A percentile compares a stretch with the other conserved stretches of the same genome.
These are phyloP conservation scores for Australoheros scitulus DNA, from an alignment of 2,113 vertebrate species.

Conservation along the genomic window DNA sequence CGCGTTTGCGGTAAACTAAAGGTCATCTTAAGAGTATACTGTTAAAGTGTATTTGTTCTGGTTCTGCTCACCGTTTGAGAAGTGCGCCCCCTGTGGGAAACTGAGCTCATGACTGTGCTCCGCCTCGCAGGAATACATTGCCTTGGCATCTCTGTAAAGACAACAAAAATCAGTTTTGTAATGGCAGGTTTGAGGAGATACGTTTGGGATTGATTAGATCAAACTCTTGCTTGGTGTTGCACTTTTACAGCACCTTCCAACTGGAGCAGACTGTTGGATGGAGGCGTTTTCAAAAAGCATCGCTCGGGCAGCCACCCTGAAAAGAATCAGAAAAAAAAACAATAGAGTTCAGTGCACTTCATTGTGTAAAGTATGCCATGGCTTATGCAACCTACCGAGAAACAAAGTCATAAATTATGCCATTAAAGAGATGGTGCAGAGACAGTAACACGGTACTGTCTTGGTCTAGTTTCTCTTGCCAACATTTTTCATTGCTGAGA, in stretches of 20 bases:
- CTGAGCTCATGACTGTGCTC: slow-evolving; percentile 97
- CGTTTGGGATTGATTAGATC: not conserved
- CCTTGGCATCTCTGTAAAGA: slow-evolving; percentile 90
- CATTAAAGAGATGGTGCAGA: not conserved
- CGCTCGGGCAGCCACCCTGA: slow-evolving; percentile 89
- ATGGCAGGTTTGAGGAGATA: not conserved
- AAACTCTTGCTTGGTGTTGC: not conserved
- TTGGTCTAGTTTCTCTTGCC: slow-evolving; percentile 1
- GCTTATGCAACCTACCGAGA: not conserved
- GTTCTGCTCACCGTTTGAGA: slow-evolving; percentile 88
- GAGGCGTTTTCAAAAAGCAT: slow-evolving; percentile 88
- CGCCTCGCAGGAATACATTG: slow-evolving; percentile 96
- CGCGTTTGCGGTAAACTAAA: not conserved
- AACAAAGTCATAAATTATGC: not conserved
- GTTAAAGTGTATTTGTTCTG: not conserved
- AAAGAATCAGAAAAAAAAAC: slow-evolving; percentile 39
- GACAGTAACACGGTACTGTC: not conserved
- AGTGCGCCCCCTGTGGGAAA: slow-evolving; percentile 95
- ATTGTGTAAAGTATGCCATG: not conserved
- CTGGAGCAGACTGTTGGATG: slow-evolving; percentile 74
- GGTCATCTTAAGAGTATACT: not conserved
- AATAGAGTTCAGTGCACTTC: not conserved
- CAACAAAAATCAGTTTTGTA: not conserved
- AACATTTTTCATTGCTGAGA: slow-evolving; percentile 44
- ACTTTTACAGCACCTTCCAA: slow-evolving; percentile 80